phyloP scores from a whole-genome alignment of 2,797 vertebrate genomes.

The Morelia viridis region DNA sequence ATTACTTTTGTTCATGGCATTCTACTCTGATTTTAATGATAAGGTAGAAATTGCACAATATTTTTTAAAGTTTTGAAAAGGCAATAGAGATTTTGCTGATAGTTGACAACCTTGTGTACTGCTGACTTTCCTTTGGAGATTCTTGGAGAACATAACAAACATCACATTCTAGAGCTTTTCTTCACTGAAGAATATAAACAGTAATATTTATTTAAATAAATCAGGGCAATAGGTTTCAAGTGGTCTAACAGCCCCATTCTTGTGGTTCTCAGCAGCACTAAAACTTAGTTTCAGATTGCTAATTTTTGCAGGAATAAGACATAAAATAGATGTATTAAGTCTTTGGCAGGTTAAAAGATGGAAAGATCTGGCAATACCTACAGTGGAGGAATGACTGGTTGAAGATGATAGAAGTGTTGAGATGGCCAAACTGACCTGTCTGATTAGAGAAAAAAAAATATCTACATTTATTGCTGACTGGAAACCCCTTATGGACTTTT shows the following conservation, averaged over 20 bases:
- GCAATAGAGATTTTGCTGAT: conserved; percentile 6
- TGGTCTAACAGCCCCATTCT: no score
- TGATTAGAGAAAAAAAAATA: neutral
- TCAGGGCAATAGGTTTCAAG: neutral
- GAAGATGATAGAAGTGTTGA: neutral
- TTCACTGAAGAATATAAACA: neutral
- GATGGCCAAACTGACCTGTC: neutral
- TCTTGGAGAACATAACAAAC: conserved; percentile 7
- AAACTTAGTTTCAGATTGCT: no score
- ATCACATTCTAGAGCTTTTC: conserved; percentile 12
- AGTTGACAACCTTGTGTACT: neutral
- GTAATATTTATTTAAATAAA: neutral
- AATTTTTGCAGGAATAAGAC: no score
- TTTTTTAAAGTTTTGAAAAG: conserved; percentile 4
- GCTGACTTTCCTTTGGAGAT: neutral
- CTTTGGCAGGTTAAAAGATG: neutral
- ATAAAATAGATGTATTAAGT: no score
- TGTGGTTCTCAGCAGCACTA: no score
- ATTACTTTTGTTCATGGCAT: neutral
- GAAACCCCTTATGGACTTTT: neutral
- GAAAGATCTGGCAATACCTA: neutral
- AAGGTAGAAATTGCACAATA: conserved; percentile 7
- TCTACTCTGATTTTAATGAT: conserved; percentile 17
- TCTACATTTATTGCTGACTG: neutral
- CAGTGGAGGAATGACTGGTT: neutral